Base-by-base conservation (phyloP, 2,888 invertebrate genomes). In the Cheilosia pagana region DNA sequence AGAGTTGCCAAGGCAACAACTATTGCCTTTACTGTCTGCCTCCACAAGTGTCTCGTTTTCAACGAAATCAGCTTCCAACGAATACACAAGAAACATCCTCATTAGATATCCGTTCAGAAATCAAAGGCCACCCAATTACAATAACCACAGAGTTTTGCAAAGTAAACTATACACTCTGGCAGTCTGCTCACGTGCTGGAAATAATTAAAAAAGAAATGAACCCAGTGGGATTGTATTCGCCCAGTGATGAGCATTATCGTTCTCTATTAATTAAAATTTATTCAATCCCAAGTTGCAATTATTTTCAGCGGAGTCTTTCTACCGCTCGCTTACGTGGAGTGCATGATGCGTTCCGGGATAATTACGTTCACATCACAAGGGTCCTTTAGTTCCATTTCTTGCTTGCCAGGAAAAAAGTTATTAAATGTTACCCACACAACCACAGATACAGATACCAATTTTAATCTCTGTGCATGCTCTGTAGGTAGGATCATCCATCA, bases 211-310 rank as follows among this genome's bases (percentile, higher is more conserved):
- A 39, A 19, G n/a, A 25, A 43, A n/a, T n/a, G n/a, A n/a, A 45
- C 60, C 28, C 62, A 10, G 28, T 31, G 16, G 45, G 28, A 19
- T 62, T 6, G 41, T 31, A 16, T 31, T 62, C 45, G 31, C 6
- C 19, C 16, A 48, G 16, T 62, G 28, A 43, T 45, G 43, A 43
- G 25, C 59, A 43, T 12, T 21, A 6, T 23, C 23, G 23, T 50
- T 14, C 10, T 5, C 14, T 35, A 71, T 79, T 83, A 83, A 79
- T 83, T 83, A 83, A 79, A 74, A 79, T 68, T 74, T 79, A 79
- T 83, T 74, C 63, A 74, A 83, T 83, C 79, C 78, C 74, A 74
- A 74, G 74, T 74, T 79, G 67, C 62, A 45, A 68, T 63, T 70
- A 70, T 59, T 68, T 76, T 48, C 50, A 8, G 31, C 62, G 52